Percentiles rank a stretch among this genome's conserved stretches.
Evolutionary conservation across 35 echinoderm and acorn worm species (phyloP).

Genomic region (Strongylocentrotus purpuratus): DNA sequence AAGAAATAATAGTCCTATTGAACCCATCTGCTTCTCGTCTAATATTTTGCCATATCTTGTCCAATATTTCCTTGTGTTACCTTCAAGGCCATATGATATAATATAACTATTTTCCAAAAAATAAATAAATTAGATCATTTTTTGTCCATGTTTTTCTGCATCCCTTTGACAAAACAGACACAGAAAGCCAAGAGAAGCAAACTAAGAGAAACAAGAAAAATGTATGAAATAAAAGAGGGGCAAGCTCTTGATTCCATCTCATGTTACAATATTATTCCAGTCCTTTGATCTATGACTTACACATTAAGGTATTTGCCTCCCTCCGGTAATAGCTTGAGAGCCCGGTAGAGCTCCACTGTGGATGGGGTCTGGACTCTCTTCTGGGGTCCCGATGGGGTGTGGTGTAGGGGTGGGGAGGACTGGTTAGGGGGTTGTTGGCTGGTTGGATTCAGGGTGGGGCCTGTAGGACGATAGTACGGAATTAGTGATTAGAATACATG

Average conservation of each 20-base stretch:
- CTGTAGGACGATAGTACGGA: not conserved
- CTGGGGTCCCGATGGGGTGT: conserved; percentile 46
- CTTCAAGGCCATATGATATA: too few species aligned
- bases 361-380: conserved; percentile 78
- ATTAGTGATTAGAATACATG: not conserved
- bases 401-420: not conserved
- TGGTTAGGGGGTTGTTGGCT: conserved; percentile 36
- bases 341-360: conserved; percentile 86
- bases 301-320: conserved; percentile 85
- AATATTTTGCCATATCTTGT: too few species aligned
- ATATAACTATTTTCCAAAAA: too few species aligned
- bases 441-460: conserved; percentile 48
- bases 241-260: not conserved
- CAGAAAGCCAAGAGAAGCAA: too few species aligned
- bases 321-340: conserved; percentile 78
- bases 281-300: conserved; percentile 52
- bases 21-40: too few species aligned
- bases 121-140: too few species aligned
- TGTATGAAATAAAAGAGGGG: too few species aligned
- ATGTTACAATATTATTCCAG: not conserved
- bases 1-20: too few species aligned
- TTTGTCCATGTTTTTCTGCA: too few species aligned
- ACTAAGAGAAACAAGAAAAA: too few species aligned
- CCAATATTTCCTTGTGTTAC: too few species aligned
- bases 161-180: too few species aligned